Evolutionary conservation across 2,797 vertebrate genomes (phyloP).

Genomic region (Bovichtus diacanthus): DNA sequence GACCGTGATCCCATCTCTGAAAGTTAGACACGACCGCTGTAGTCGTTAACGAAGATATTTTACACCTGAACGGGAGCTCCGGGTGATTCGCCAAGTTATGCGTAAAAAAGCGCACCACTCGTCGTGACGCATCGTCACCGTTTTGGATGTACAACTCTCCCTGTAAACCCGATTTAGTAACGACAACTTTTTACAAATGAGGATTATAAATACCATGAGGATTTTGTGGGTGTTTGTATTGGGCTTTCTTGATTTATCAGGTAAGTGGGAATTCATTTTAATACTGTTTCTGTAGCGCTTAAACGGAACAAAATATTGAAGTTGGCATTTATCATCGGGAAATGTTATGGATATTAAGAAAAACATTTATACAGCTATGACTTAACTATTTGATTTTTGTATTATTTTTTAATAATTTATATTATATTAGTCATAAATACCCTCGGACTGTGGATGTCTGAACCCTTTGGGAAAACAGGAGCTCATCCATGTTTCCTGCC

Average conservation of each 20-base stretch:
- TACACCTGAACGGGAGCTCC: slow-evolving; percentile 19
- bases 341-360: not conserved
- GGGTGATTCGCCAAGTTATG: slow-evolving; percentile 68
- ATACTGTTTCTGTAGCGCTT: not conserved
- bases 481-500: slow-evolving; percentile 85
- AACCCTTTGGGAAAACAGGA: slow-evolving; percentile 55
- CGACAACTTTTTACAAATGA: slow-evolving; percentile 14
- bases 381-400: not conserved
- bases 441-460: slow-evolving; percentile 10
- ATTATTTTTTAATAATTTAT: not conserved
- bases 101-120: slow-evolving; percentile 67
- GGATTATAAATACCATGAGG: slow-evolving; percentile 72
- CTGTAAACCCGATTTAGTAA: slow-evolving; percentile 16
- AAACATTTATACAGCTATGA: not conserved
- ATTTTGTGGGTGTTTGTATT: slow-evolving; percentile 69
- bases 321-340: not conserved
- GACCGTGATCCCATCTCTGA: slow-evolving; percentile 11
- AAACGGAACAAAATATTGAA: not conserved
- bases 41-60: slow-evolving; percentile 3
- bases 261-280: slow-evolving; percentile 69
- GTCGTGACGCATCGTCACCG: slow-evolving; percentile 69
- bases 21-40: not conserved
- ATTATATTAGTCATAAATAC: not conserved
- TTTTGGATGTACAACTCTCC: slow-evolving; percentile 52
- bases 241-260: slow-evolving; percentile 70